Evolutionary conservation across 2,888 invertebrate genomes (phyloP), one percentile per base, ranked within the genome.

Genomic region (Andrena haemorrhoa): DNA sequence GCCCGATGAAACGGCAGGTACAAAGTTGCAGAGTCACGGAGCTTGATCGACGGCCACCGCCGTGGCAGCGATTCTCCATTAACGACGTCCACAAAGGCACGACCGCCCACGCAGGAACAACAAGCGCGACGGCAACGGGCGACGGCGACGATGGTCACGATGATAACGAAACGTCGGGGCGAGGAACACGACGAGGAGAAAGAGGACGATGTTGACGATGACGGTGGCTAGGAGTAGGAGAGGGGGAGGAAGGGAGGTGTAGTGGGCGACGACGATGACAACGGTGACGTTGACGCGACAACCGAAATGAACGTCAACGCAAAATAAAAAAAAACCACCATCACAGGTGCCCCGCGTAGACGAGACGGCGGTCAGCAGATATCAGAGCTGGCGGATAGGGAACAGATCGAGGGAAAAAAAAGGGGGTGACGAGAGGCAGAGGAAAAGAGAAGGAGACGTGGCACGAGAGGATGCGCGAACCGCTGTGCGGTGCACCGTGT

Each of bases 11-110:
- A 63, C 79, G 76, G 76, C 82, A 85, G 81, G 76, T 86, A 86
- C 81, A 86, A 92, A 91, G 75, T 90, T 91, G 91, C 91, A 84
- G 82, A 91, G 91, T 92, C 92, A 92, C 91, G 85, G 83, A 88
- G 76, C 81, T 79, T 80, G 83, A 84, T 79, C 83, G 78, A 81
- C 81, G 85, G 86, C 82, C 85, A 86, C 88, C 88, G 86, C 85
- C 88, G 86, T 85, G 71, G 79, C 84, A 85, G 72, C 85, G 83
- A 86, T 88, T 88, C 89, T 91, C 91, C 92, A 92, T 91, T 90
- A 90, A 89, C 84, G 71, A 81, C 58, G 85, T 78, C 79, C 85
- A 82, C 80, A 82, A 20, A 60, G 79, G 70, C 87, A 87, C 87
- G 68, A 72, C 75, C 83, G 88, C 86, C 88, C 74, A 80, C 88